These are phyloP conservation scores for Polypedilum pembai DNA, from an alignment of 1,140 invertebrate genomes.

Conservation along the genomic window DNA sequence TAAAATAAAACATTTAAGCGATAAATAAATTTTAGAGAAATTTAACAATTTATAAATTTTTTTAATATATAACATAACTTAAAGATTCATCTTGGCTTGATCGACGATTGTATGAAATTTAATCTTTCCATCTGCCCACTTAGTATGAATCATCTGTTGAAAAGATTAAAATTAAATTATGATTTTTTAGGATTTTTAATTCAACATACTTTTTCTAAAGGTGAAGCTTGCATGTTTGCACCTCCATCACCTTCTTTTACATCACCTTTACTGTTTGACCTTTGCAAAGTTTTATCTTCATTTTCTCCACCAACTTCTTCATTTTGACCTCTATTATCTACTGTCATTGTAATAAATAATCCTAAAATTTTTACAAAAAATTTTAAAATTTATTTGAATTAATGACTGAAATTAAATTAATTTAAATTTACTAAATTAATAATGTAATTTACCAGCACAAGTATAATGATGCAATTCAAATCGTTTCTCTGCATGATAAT, in stretches of 20 bases:
- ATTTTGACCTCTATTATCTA: conserved; percentile 10
- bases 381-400: too few relatives aligned
- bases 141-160: neutral
- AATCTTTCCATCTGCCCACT: conserved; percentile 3
- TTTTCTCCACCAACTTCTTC: neutral
- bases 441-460: neutral
- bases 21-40: neutral
- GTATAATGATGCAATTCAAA: conserved; percentile 22
- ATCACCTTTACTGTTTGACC: neutral
- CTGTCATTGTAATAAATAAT: conserved; percentile 1
- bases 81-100: neutral
- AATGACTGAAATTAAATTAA: neutral
- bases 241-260: neutral
- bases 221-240: neutral
- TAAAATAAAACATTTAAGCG: too few relatives aligned
- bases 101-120: neutral
- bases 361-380: neutral
- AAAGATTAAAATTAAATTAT: neutral
- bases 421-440: neutral
- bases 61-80: neutral
- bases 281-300: neutral
- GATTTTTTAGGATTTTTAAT: neutral
- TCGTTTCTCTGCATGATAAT: conserved; percentile 18
- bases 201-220: neutral
- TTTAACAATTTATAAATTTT: neutral